A percentile compares a stretch with the other conserved stretches of the same genome.
These are phyloP conservation scores for Drosophila picticornis DNA, from an alignment of 2,888 invertebrate genomes.

Conservation along the genomic window DNA sequence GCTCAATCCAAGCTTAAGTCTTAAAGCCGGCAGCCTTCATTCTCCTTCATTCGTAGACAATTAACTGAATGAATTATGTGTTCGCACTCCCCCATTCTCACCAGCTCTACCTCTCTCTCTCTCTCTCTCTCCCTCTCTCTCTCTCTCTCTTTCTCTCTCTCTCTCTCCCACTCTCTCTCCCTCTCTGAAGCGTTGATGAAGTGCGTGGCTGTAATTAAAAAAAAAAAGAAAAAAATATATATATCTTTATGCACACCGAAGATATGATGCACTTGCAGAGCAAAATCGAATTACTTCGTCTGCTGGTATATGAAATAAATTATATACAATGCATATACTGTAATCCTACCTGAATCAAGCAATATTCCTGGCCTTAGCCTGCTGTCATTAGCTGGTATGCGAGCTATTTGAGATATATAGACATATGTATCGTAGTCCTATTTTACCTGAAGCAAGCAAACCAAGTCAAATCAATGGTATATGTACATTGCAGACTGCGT, in stretches of 20 bases:
- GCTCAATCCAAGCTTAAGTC: conserved; percentile 82
- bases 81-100: neutral
- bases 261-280: neutral
- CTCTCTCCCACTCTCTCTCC: neutral
- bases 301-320: neutral
- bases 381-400: too few species aligned
- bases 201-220: conserved; percentile 52
- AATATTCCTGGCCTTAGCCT: too few species aligned
- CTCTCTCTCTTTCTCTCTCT: neutral
- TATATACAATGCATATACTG: neutral
- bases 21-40: conserved; percentile 15
- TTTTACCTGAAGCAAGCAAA: neutral
- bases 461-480: neutral
- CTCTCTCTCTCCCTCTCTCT: neutral
- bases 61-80: conserved; percentile 17
- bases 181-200: conserved; percentile 26
- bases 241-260: neutral
- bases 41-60: conserved; percentile 4
- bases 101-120: neutral
- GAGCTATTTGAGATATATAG: neutral
- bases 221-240: neutral
- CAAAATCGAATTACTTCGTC: neutral
- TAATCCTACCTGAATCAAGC: neutral
- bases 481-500: neutral
- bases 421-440: neutral